A percentile compares a stretch with the other conserved stretches of the same genome.
Evolutionary conservation across 1,140 invertebrate species (phyloP).

Genomic region (Cardiocondyla obscurior): DNA sequence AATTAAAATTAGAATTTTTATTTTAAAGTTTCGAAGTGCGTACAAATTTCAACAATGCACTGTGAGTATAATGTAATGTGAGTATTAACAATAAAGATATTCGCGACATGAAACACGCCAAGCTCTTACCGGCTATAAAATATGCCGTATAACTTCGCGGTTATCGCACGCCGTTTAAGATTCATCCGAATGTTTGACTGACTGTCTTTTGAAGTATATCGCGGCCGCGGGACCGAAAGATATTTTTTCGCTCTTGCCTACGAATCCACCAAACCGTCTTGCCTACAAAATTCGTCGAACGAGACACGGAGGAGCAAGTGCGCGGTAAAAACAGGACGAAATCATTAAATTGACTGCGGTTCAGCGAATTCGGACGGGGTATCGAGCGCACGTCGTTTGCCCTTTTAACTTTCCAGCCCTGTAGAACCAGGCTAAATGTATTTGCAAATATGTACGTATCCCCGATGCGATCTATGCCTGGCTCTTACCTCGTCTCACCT

Average conservation of each 20-base stretch:
- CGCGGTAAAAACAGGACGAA: conserved; percentile 61
- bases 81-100: too few species aligned
- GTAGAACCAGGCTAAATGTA: conserved; percentile 78
- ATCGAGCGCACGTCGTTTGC: conserved; percentile 75
- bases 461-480: conserved; percentile 69
- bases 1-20: background rate
- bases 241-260: conserved; percentile 1
- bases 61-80: too few species aligned
- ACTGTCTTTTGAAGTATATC: background rate
- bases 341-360: conserved; percentile 80
- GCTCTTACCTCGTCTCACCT: conserved; percentile 44
- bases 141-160: background rate
- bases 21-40: background rate
- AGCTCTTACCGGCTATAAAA: background rate
- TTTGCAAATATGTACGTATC: conserved; percentile 82
- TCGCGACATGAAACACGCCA: too few species aligned
- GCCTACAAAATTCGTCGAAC: conserved; percentile 3
- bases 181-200: conserved; percentile 6
- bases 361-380: conserved; percentile 74
- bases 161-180: background rate
- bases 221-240: background rate
- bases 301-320: conserved; percentile 19
- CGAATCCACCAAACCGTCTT: background rate
- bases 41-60: too few species aligned
- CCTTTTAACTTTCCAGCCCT: conserved; percentile 79